Conservation (phyloP, 1,140 invertebrate genomes). For the Eumeta japonica region DNA sequence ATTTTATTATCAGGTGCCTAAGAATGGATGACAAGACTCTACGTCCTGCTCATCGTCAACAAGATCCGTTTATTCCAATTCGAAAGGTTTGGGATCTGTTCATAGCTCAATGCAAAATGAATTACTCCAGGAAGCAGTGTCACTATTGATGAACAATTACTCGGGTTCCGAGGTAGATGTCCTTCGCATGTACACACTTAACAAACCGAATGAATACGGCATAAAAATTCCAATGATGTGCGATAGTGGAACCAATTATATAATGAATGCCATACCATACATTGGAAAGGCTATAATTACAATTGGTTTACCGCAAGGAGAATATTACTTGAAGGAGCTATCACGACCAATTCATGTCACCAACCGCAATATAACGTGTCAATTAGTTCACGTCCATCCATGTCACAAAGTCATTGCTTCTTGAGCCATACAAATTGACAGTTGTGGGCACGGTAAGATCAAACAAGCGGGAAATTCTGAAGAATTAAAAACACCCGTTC, state of each 20-base stretch:
- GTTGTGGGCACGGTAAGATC: slow-evolving; percentile 10
- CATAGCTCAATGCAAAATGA: slow-evolving; percentile 21
- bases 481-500: slow-evolving; percentile 12
- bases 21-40: slow-evolving; percentile 30
- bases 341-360: slow-evolving; percentile 20
- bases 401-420: slow-evolving; percentile 16
- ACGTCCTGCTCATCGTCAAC: slow-evolving; percentile 12
- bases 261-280: slow-evolving; percentile 32
- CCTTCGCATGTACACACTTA: too few species aligned
- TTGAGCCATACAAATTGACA: slow-evolving; percentile 24
- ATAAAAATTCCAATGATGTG: too few species aligned
- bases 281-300: slow-evolving; percentile 23
- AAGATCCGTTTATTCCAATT: slow-evolving; percentile 31
- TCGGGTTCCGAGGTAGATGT: too few species aligned
- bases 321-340: slow-evolving; percentile 18
- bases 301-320: slow-evolving; percentile 13
- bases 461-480: slow-evolving; percentile 11
- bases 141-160: too few species aligned
- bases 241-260: slow-evolving; percentile 26
- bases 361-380: slow-evolving; percentile 38
- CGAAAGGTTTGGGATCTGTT: slow-evolving; percentile 34
- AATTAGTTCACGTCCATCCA: slow-evolving; percentile 42
- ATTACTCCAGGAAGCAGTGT: slow-evolving; percentile 18
- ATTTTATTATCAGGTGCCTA: slow-evolving; percentile 30
- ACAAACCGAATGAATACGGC: too few species aligned